phyloP scores from a whole-genome alignment of 2,888 invertebrate species.

The Hanleya hanleyi region DNA sequence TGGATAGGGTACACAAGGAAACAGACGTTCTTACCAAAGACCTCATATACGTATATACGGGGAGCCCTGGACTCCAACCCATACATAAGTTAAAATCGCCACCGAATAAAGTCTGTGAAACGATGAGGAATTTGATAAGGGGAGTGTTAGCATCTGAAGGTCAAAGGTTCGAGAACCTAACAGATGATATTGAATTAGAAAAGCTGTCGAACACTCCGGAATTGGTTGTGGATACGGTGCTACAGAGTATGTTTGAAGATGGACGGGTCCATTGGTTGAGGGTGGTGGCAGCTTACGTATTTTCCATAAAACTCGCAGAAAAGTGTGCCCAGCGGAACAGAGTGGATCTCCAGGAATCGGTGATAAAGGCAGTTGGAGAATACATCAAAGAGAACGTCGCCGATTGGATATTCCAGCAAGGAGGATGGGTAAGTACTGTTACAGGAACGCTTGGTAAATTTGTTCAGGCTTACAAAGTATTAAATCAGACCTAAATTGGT shows the following conservation, averaged over 20 bases:
- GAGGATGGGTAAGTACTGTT: conserved; percentile 72
- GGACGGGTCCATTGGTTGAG: conserved; percentile 70
- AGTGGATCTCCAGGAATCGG: conserved; percentile 31
- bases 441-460: too few relatives aligned
- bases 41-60: conserved; percentile 53
- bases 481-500: too few relatives aligned
- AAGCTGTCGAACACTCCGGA: conserved; percentile 66
- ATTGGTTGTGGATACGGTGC: conserved; percentile 51
- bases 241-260: conserved; percentile 70
- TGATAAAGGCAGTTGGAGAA: conserved; percentile 65
- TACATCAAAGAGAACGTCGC: conserved; percentile 65
- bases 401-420: conserved; percentile 66
- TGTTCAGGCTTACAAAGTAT: too few relatives aligned
- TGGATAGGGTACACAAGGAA: conserved; percentile 56
- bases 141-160: conserved; percentile 54
- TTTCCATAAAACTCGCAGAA: conserved; percentile 61
- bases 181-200: conserved; percentile 66
- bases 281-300: conserved; percentile 69
- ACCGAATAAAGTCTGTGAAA: conserved; percentile 65
- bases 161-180: neutral
- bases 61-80: conserved; percentile 47
- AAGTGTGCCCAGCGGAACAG: conserved; percentile 18
- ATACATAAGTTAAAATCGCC: conserved; percentile 34
- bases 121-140: conserved; percentile 65
- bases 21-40: conserved; percentile 59